Percentiles rank a stretch among this genome's conserved stretches.
phyloP scores from a whole-genome alignment of 37 sponge, comb jelly and placozoan species.

The Axinella damicornis region DNA sequence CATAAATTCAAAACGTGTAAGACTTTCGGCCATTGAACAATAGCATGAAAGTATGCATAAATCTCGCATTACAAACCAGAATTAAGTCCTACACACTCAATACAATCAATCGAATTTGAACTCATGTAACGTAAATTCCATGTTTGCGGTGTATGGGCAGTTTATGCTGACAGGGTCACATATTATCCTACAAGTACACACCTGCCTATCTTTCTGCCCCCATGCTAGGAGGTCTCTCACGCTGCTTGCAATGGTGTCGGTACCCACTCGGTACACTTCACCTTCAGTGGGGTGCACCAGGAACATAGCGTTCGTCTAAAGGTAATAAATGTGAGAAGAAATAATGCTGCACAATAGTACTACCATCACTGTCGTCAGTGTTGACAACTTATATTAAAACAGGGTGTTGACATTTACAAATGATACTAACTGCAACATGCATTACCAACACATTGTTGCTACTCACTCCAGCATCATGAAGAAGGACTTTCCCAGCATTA shows the following conservation, averaged over 20 bases:
- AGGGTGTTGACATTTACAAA: too few relatives aligned
- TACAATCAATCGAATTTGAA: too few relatives aligned
- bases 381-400: too few relatives aligned
- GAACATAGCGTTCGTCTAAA: slow-evolving; percentile 22
- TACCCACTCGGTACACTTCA: slow-evolving; percentile 9
- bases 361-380: too few relatives aligned
- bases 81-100: too few relatives aligned
- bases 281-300: slow-evolving; percentile 36
- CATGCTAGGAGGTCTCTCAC: slow-evolving; percentile 7
- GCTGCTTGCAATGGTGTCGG: slow-evolving; percentile 12
- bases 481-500: slow-evolving; percentile 35
- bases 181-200: not conserved
- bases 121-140: too few relatives aligned
- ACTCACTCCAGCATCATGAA: slow-evolving; percentile 60
- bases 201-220: not conserved
- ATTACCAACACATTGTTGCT: not conserved
- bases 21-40: too few relatives aligned
- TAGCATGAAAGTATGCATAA: too few relatives aligned
- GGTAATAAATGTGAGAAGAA: too few relatives aligned
- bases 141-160: not conserved
- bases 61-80: too few relatives aligned
- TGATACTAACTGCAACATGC: slow-evolving; percentile 62
- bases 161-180: not conserved
- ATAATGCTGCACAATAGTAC: too few relatives aligned
- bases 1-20: too few relatives aligned